Conservation (phyloP, 2,888 invertebrate genomes). For the Cecidostiba fungosa region DNA sequence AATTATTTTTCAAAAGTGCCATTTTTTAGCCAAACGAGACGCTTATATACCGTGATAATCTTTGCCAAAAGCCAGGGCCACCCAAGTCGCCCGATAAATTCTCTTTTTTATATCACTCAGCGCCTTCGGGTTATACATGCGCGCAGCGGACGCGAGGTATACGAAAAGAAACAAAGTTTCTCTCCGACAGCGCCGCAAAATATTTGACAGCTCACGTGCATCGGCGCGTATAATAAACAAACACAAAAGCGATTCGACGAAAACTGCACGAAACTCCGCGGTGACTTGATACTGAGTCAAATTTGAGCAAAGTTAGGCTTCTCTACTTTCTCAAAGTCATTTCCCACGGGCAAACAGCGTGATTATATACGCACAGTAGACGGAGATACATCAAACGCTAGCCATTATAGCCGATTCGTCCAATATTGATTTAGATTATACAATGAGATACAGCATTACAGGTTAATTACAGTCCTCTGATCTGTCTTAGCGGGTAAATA, state of each 20-base stretch:
- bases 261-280: constrained; percentile 1
- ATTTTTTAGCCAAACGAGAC: not conserved
- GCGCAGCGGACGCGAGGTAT: not conserved
- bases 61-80: constrained; percentile 45
- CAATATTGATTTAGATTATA: not conserved
- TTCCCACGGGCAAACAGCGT: not conserved
- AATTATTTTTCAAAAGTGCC: not conserved
- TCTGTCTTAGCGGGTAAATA: not conserved
- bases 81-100: constrained; percentile 55
- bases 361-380: not conserved
- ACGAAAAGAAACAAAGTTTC: constrained; percentile 31
- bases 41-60: not conserved
- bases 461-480: constrained; percentile 6
- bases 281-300: not conserved
- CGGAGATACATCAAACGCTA: not conserved
- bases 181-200: not conserved
- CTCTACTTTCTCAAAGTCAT: not conserved
- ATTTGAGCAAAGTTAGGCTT: not conserved
- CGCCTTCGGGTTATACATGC: not conserved
- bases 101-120: constrained; percentile 42
- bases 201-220: not conserved
- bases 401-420: not conserved
- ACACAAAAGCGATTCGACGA: constrained; percentile 2
- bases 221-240: not conserved
- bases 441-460: not conserved